Evolutionary conservation across 2,888 invertebrate genomes (phyloP).

Genomic region (Apodemia zela): DNA sequence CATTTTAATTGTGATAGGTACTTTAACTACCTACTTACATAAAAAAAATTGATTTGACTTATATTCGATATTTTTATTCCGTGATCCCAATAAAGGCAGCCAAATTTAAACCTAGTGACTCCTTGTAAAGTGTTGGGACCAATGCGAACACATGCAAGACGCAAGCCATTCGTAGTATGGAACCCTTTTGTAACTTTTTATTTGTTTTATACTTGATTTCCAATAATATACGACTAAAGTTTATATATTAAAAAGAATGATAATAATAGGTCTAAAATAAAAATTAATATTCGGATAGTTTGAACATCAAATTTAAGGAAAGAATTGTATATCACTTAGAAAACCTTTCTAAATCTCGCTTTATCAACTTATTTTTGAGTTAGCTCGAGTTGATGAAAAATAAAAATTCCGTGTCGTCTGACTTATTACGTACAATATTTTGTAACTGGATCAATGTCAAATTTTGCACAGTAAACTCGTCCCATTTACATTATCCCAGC

Average conservation of each 20-base stretch:
- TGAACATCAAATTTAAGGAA: conserved; percentile 1
- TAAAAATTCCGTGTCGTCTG: not conserved
- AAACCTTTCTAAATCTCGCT: not conserved
- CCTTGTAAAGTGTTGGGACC: conserved; percentile 69
- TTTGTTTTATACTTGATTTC: not conserved
- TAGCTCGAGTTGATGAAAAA: no score
- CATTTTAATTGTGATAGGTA: no score
- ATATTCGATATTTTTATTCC: not conserved
- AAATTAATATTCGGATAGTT: not conserved
- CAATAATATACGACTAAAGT: conserved; percentile 21
- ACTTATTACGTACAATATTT: not conserved
- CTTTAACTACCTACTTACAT: no score
- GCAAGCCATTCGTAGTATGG: conserved; percentile 12
- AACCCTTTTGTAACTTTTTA: conserved; percentile 14
- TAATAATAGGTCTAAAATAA: conserved; percentile 12
- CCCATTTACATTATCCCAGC: no score
- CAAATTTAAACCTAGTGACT: conserved; percentile 23
- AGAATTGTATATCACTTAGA: not conserved
- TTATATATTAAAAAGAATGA: conserved; percentile 26
- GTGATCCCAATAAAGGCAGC: not conserved
- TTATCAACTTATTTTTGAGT: not conserved
- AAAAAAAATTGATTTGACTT: conserved; percentile 1
- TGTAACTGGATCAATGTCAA: no score
- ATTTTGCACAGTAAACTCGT: no score
- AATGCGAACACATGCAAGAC: conserved; percentile 47